Evolutionary conservation across 2,797 vertebrate genomes (phyloP).

Genomic region (Catostomus latipinnis): DNA sequence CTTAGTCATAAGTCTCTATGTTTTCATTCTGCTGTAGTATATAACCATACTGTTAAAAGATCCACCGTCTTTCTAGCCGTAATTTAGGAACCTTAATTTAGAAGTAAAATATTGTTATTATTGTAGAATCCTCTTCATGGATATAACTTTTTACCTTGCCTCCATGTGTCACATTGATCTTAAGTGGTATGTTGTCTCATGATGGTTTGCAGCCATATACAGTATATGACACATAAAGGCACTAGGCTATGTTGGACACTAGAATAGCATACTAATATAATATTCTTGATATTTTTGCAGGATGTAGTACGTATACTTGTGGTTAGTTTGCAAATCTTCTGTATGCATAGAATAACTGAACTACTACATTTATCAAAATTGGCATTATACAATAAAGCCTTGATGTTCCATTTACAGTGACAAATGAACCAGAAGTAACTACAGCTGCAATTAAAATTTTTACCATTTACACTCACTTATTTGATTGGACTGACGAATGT

Average conservation of each 20-base stretch:
- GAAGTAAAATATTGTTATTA: slow-evolving; percentile 56
- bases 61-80: slow-evolving; percentile 47
- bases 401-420: not conserved
- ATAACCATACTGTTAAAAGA: slow-evolving; percentile 49
- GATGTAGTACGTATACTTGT: not conserved
- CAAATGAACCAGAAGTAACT: not conserved
- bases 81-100: slow-evolving; percentile 56
- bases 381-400: not conserved
- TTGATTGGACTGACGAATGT: too few relatives aligned
- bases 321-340: not conserved
- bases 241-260: not conserved
- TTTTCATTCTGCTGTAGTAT: slow-evolving; percentile 52
- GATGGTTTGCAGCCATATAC: not conserved
- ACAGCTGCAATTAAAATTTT: not conserved
- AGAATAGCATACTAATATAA: not conserved
- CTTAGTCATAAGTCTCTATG: slow-evolving; percentile 58
- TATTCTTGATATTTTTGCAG: not conserved
- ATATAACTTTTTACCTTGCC: slow-evolving; percentile 18
- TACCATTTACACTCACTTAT: not conserved
- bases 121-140: slow-evolving; percentile 37
- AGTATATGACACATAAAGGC: not conserved
- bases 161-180: slow-evolving; percentile 21
- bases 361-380: not conserved
- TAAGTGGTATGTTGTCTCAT: not conserved
- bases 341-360: not conserved